Percentiles rank a stretch among this genome's conserved stretches.
Conservation (phyloP, 2,113 vertebrate species). For the Garra rufa region DNA sequence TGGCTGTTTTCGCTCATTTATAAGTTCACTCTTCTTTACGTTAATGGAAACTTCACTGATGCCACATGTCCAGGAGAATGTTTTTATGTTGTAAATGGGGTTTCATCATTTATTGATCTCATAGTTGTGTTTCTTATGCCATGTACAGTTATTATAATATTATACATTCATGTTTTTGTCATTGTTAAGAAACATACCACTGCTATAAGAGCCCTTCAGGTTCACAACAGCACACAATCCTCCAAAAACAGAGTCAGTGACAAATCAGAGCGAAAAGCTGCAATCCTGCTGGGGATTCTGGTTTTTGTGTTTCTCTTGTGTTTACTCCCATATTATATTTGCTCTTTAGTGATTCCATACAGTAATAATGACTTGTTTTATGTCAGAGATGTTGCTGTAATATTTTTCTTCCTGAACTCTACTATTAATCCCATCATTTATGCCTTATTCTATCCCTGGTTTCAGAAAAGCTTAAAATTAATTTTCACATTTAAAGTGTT, state of each 20-base stretch:
- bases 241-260: neutral
- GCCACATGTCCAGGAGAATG: slow-evolving; percentile 55
- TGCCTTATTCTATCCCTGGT: slow-evolving; percentile 62
- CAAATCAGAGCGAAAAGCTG: slow-evolving; percentile 59
- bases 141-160: slow-evolving; percentile 50
- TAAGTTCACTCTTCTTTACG: slow-evolving; percentile 49
- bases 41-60: slow-evolving; percentile 57
- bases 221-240: neutral
- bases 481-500: slow-evolving; percentile 60
- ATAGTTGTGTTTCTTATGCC: slow-evolving; percentile 56
- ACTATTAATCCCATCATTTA: slow-evolving; percentile 62
- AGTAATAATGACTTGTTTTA: neutral
- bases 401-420: slow-evolving; percentile 55
- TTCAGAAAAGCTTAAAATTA: slow-evolving; percentile 55
- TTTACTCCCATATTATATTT: slow-evolving; percentile 57
- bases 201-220: slow-evolving; percentile 61
- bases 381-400: slow-evolving; percentile 9
- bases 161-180: slow-evolving; percentile 55
- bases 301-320: slow-evolving; percentile 56
- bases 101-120: slow-evolving; percentile 48
- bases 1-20: slow-evolving; percentile 54
- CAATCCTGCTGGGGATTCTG: slow-evolving; percentile 57
- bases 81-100: neutral
- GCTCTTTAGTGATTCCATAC: slow-evolving; percentile 1
- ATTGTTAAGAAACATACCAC: slow-evolving; percentile 56